Base-by-base conservation (phyloP, 2,888 invertebrate species). In the Dexiosoma caninum region DNA sequence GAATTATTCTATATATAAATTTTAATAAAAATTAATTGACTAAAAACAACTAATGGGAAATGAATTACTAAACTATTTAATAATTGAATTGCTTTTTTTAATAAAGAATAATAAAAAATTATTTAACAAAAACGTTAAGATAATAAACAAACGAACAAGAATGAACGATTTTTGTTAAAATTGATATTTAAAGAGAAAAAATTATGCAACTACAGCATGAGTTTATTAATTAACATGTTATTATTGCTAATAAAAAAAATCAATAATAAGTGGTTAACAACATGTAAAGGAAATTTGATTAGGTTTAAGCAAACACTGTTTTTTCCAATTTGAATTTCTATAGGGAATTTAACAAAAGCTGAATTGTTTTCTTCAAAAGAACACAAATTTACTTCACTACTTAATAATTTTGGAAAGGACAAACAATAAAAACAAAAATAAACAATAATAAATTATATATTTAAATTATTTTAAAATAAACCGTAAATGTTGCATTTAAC, bases 401-500 rank as follows among this genome's bases (percentile, higher is more conserved):
- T 70, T 42, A 19, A 21, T 35, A 44, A 59, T 9, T 8, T 42
- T 7, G 8, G 3, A 51, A 23, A 53, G 23, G 12, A 16, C 44
- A 35, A 37, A 27, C 37, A 32, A 6, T n/a, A 19, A 42, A 42
- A 59, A 35, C 12, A 19, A 70, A 53, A 76, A 1, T 27, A 55
- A 44, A 57, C 9, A n/a, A 49, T 21, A 64, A 44, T 10, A 51
- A 21, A 60, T 30, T 10, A 32, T 53, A 64, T 32, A 23, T 37
- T 23, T 2, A 55, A 78, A 51, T 69, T 30, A 66, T 66, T 60
- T 32, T 51, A 78, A 81, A 80, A 51, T 67, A 82, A 84, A 83
- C 82, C 62, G 74, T 60, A 83, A 84, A 83, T 78, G 84, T 86
- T 87, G 87, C 86, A 86, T 87, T n/a, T 84, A 85, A 87, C 55